Evolutionary conservation across 2,888 invertebrate species (phyloP), one percentile per base, ranked within the genome.

Genomic region (Adela reaumurella): DNA sequence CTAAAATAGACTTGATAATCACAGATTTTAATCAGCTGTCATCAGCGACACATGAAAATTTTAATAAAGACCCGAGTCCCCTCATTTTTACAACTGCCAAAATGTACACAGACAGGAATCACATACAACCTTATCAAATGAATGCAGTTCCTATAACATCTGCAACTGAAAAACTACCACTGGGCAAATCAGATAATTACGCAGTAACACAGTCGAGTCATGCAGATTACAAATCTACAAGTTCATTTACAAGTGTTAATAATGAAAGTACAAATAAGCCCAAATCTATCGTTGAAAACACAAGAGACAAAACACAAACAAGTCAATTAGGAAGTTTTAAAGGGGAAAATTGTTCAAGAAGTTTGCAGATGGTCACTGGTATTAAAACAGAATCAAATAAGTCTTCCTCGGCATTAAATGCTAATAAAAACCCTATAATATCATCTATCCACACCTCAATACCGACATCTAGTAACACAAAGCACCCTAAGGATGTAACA

Each of bases 31-130:
- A n/a, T n/a, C n/a, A n/a, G n/a, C n/a, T n/a, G n/a, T n/a, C n/a
- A n/a, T n/a, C n/a, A n/a, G n/a, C 24, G 10, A 24, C 24, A 24
- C 6, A 24, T 24, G 24, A 10, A 24, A 24, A 24, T 24, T 24
- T 24, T 24, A 24, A 24, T 41, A 67, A 62, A 50, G 67, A 50
- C 51, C 61, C 70, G 17, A 67, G 65, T 55, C 68, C 76, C 19
- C 57, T 76, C 52, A 77, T 78, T 55, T 77, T 78, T 55, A 78
- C 77, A 17, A 77, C 74, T n/a, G 78, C 78, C 6, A 78, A 76
- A 66, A 78, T 77, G 56, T 74, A 76, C 48, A 61, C 66, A 2
- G 70, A 74, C 53, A 64, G 61, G 43, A 70, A 66, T 54, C 57
- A 65, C 17, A 70, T 71, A 66, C 72, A 74, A 58, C 70, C 73